Conservation (phyloP, 2,113 vertebrate genomes). For the Casuarius casuarius region DNA sequence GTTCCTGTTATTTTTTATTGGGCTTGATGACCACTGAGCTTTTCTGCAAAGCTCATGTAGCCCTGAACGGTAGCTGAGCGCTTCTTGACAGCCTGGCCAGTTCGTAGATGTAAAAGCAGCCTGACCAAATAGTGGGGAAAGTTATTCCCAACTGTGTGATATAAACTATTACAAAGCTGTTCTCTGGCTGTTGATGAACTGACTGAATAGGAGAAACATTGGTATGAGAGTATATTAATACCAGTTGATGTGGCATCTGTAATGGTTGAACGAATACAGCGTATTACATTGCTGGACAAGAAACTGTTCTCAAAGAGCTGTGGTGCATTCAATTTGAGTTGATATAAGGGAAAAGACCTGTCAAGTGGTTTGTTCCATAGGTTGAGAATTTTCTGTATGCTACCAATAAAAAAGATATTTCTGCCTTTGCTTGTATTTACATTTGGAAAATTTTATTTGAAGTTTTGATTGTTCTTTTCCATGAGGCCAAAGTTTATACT, state of each 20-base stretch:
- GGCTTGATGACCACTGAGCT: not conserved
- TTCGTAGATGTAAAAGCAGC: not conserved
- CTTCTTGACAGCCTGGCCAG: not conserved
- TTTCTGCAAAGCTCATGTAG: not conserved
- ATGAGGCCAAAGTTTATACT: constrained; percentile 38
- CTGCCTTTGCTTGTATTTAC: not conserved
- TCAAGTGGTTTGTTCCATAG: not conserved
- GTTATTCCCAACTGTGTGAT: constrained; percentile 1
- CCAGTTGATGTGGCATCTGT: constrained; percentile 2
- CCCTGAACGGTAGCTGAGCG: not conserved
- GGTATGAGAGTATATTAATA: constrained; percentile 7
- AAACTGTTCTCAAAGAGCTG: not conserved
- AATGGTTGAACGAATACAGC: constrained; percentile 11
- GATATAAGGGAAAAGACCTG: constrained; percentile 29
- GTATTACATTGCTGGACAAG: not conserved
- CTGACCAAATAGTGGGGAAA: not conserved
- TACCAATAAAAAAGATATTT: not conserved
- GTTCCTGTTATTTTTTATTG: not conserved
- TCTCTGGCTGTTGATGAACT: not conserved
- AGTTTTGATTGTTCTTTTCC: constrained; percentile 10
- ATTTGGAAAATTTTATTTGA: constrained; percentile 4
- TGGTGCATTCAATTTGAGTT: not conserved
- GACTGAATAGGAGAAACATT: not conserved
- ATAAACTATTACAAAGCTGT: not conserved
- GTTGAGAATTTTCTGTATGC: not conserved